A percentile compares a stretch with the other conserved stretches of the same genome.
These are phyloP conservation scores for Brienomyrus brachyistius DNA, from an alignment of 2,113 vertebrate species.

Conservation along the genomic window DNA sequence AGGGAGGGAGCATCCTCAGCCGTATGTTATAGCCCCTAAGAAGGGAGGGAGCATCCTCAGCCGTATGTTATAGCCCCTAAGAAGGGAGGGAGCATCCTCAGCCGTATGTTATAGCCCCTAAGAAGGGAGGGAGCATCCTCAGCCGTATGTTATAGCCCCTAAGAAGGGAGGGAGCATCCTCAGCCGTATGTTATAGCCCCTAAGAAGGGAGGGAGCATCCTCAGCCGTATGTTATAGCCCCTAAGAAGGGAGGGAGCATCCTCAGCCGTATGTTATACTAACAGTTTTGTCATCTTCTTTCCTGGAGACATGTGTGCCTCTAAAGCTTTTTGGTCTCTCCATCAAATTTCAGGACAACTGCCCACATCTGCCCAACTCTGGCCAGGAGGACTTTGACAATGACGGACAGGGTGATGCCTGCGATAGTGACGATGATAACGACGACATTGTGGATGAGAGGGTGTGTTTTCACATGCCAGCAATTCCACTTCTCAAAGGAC, in stretches of 20 bases:
- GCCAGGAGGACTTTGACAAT: constrained; percentile 88
- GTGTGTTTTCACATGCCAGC: constrained; percentile 51
- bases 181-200: background rate
- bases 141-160: background rate
- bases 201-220: background rate
- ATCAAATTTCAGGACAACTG: constrained; percentile 79
- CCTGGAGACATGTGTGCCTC: background rate
- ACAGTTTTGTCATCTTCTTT: background rate
- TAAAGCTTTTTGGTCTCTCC: background rate
- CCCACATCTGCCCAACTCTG: constrained; percentile 85
- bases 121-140: background rate
- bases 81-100: background rate
- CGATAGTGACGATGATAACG: constrained; percentile 90
- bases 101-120: too few species aligned
- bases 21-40: background rate
- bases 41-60: background rate
- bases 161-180: background rate
- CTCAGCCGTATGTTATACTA: background rate
- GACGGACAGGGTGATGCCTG: constrained; percentile 87
- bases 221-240: background rate
- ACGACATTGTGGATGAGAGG: constrained; percentile 80
- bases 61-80: background rate
- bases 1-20: background rate
- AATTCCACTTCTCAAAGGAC: background rate
- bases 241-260: background rate